Evolutionary conservation across 2,113 vertebrate genomes (phyloP), one percentile per base, ranked within the genome.

Genomic region (Festucalex cinctus): DNA sequence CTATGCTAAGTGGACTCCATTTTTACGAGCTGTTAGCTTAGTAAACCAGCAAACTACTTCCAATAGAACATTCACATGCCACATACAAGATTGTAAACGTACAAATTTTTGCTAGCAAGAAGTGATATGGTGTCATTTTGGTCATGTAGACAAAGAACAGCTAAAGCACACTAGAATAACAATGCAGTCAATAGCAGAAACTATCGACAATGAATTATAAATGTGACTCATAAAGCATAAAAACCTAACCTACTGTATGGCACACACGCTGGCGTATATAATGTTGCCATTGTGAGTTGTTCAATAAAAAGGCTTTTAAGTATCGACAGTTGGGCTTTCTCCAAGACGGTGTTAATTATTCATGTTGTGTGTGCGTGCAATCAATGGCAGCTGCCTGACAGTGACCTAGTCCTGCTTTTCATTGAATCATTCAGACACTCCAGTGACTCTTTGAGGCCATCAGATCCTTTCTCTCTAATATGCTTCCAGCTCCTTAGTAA

Each of bases 311-410:
- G 70, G 84, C 87, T 92, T 89, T 92, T 84, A 89, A 80, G 85
- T 91, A 92, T 92, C 74, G 91, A 90, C 83, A 79, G 81, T 85
- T 80, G 73, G 81, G 77, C 82, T 85, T 72, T 75, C 74, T 82
- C 80, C 74, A 85, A 81, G 79, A 81, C 74, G 24, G 65, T 66
- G 74, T 91, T 74, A 88, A 92, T 92, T 89, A 92, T 92, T 91
- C 85, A 93, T 90, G 83, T 48, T 68, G 68, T 72, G 76, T 77
- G 73, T 56, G 58, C 74, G 70, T 72, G 73, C 78, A 75, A 91
- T 92, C 88, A 88, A 88, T 90, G 80, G 67, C 57, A 26, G 72
- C 77, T 81, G 83, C 76, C 85, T 68, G 74, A 81, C 76, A 61
- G 66, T 74, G 80, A 82, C 73, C 71, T 71, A 65, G 60, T 46